These are phyloP conservation scores for Lasioglossum zephyrum DNA, from an alignment of 2,888 invertebrate species.

Conservation along the genomic window DNA sequence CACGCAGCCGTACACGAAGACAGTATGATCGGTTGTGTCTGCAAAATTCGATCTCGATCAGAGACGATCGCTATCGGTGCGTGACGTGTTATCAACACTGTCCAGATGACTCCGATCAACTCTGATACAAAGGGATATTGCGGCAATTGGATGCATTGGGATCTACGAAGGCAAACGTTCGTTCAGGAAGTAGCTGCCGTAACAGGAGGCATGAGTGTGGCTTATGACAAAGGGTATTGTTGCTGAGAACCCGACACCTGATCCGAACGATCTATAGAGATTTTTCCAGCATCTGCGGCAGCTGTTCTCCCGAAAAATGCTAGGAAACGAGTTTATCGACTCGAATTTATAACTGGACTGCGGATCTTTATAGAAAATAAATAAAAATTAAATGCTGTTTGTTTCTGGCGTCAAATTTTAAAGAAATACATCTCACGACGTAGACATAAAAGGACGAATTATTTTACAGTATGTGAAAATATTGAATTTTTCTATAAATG, in stretches of 20 bases:
- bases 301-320: too few species aligned
- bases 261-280: neutral
- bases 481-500: too few species aligned
- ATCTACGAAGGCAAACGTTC: neutral
- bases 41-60: neutral
- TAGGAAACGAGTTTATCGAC: too few species aligned
- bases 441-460: too few species aligned
- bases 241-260: neutral
- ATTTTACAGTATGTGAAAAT: too few species aligned
- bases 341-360: too few species aligned
- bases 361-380: too few species aligned
- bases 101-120: neutral
- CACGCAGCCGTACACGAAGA: neutral
- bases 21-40: neutral
- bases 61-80: neutral
- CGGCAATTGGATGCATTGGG: neutral
- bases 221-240: neutral
- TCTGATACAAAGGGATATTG: neutral
- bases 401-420: too few species aligned
- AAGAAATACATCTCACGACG: too few species aligned
- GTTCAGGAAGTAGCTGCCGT: neutral
- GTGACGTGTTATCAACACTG: neutral
- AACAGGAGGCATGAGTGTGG: neutral
- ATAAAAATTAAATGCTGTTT: too few species aligned
- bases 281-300: neutral